Percentiles rank a stretch among this genome's conserved stretches.
Conservation (phyloP, 2,888 invertebrate species). For the Orchesella flavescens region DNA sequence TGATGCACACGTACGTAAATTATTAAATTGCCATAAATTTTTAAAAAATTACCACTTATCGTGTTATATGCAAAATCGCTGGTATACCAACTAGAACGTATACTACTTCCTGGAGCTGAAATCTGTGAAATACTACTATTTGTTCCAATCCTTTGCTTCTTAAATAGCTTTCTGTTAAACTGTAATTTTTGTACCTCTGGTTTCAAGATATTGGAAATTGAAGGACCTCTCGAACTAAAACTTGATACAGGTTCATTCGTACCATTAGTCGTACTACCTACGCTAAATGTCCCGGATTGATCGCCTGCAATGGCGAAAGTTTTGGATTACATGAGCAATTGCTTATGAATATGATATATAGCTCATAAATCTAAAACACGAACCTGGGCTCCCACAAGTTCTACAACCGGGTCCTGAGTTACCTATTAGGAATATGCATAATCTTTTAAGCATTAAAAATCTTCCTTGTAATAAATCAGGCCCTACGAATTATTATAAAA, state of each 20-base stretch:
- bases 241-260: slow-evolving; percentile 22
- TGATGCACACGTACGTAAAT: too few species aligned
- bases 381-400: slow-evolving; percentile 27
- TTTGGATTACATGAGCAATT: too few species aligned
- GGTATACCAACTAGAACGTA: slow-evolving; percentile 12
- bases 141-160: too few species aligned
- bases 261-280: slow-evolving; percentile 44
- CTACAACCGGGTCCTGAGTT: slow-evolving; percentile 42
- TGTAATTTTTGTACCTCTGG: slow-evolving; percentile 15
- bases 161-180: too few species aligned
- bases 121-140: too few species aligned
- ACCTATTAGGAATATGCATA: too few species aligned
- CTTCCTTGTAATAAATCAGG: too few species aligned
- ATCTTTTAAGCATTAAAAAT: too few species aligned
- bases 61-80: slow-evolving; percentile 4
- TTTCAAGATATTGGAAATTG: slow-evolving; percentile 1
- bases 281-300: slow-evolving; percentile 19
- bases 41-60: not conserved
- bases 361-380: too few species aligned
- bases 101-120: slow-evolving; percentile 35
- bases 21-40: too few species aligned
- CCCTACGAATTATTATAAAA: too few species aligned
- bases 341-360: too few species aligned
- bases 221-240: slow-evolving; percentile 39
- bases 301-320: slow-evolving; percentile 26